A percentile compares a stretch with the other conserved stretches of the same genome.
phyloP scores from a whole-genome alignment of 1,140 invertebrate species.

The Plodia interpunctella region DNA sequence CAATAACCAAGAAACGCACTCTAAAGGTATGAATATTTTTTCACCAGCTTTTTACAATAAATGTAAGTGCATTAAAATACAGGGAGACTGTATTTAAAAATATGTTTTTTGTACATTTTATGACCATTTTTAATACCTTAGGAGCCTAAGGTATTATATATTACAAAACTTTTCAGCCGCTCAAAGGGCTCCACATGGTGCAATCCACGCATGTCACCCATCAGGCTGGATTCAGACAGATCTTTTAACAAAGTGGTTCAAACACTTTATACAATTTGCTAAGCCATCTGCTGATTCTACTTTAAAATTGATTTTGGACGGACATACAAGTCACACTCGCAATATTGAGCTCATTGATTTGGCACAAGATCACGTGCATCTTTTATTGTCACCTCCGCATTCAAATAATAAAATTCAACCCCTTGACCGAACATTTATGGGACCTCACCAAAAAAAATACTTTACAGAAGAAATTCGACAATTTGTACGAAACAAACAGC shows the following conservation, averaged over 20 bases:
- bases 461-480: conserved; percentile 8
- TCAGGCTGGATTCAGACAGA: conserved; percentile 63
- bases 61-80: too few species aligned
- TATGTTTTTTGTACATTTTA: too few species aligned
- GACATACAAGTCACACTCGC: not conserved
- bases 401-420: not conserved
- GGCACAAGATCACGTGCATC: not conserved
- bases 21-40: too few species aligned
- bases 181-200: conserved; percentile 42
- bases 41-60: too few species aligned
- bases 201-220: conserved; percentile 42
- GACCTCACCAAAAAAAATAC: conserved; percentile 21
- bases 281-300: conserved; percentile 36
- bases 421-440: not conserved
- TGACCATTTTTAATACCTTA: too few species aligned
- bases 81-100: too few species aligned
- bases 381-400: not conserved
- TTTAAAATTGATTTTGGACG: conserved; percentile 6
- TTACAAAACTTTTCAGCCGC: too few species aligned
- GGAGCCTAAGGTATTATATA: too few species aligned
- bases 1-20: too few species aligned
- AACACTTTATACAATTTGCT: conserved; percentile 38
- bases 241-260: conserved; percentile 42
- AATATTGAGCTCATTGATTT: not conserved
- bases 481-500: too few species aligned